Conservation (phyloP, 35 echinoderm and acorn worm species). For the Apostichopus californicus region DNA sequence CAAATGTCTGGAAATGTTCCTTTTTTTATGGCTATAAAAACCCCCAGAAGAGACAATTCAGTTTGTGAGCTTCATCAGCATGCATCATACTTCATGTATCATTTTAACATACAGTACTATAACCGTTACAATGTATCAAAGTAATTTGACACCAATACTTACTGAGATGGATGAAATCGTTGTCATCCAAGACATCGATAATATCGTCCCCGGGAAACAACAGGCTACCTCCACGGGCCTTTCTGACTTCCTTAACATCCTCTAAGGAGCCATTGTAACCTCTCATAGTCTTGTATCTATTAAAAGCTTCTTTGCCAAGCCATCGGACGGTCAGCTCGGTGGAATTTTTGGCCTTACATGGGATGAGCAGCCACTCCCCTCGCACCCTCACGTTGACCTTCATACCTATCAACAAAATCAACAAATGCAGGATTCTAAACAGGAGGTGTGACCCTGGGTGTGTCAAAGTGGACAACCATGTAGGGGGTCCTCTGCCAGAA, state of each 20-base stretch:
- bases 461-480: too few relatives aligned
- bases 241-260: slow-evolving; percentile 72
- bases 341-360: slow-evolving; percentile 57
- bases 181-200: slow-evolving; percentile 81
- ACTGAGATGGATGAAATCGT: slow-evolving; percentile 87
- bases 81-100: too few relatives aligned
- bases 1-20: too few relatives aligned
- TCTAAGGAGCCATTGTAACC: slow-evolving; percentile 38
- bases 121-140: too few relatives aligned
- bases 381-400: slow-evolving; percentile 80
- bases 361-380: slow-evolving; percentile 90
- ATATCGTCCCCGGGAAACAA: slow-evolving; percentile 79
- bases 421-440: neutral
- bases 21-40: too few relatives aligned
- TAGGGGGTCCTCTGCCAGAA: too few relatives aligned
- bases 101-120: too few relatives aligned
- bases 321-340: slow-evolving; percentile 51
- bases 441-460: too few relatives aligned
- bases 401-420: slow-evolving; percentile 47
- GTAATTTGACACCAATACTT: slow-evolving; percentile 2
- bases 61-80: too few relatives aligned
- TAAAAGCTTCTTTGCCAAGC: slow-evolving; percentile 72
- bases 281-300: slow-evolving; percentile 63
- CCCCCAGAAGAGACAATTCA: too few relatives aligned
- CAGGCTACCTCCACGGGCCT: slow-evolving; percentile 79